Conservation (phyloP, 2,113 vertebrate species). For the Colaptes auratus region DNA sequence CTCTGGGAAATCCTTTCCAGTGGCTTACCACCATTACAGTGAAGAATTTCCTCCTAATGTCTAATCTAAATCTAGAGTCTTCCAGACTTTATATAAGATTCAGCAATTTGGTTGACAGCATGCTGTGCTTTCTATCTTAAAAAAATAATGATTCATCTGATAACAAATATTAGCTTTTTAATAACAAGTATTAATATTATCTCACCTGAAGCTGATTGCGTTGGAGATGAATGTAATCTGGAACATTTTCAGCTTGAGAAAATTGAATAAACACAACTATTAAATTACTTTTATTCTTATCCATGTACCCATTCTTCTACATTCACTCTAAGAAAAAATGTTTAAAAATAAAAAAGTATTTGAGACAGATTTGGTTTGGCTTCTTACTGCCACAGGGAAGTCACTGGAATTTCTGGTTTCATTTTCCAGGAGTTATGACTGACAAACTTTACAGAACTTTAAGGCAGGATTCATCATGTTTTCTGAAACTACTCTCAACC, state of each 20-base stretch:
- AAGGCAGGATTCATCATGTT: not conserved
- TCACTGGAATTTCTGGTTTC: not conserved
- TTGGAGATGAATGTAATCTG: not conserved
- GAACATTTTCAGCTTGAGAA: not conserved
- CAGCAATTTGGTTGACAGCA: not conserved
- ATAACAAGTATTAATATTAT: not conserved
- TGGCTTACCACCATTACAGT: too few relatives aligned
- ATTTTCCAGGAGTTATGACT: not conserved
- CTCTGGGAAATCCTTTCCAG: too few relatives aligned
- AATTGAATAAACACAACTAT: not conserved
- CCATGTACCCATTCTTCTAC: not conserved
- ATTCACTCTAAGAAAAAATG: not conserved
- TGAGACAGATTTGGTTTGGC: not conserved
- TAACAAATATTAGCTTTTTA: not conserved
- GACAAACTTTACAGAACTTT: not conserved
- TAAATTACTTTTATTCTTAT: not conserved
- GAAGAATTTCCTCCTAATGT: too few relatives aligned
- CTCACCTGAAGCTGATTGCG: not conserved
- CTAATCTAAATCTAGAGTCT: too few relatives aligned
- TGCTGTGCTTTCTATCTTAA: not conserved
- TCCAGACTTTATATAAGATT: constrained; percentile 2
- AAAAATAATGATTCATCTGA: not conserved
- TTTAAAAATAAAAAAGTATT: not conserved
- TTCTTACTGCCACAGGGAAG: not conserved
- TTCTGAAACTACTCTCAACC: not conserved